Evolutionary conservation across 2,888 invertebrate species (phyloP), one percentile per base, ranked within the genome.

Genomic region (Diarsia dahlii): DNA sequence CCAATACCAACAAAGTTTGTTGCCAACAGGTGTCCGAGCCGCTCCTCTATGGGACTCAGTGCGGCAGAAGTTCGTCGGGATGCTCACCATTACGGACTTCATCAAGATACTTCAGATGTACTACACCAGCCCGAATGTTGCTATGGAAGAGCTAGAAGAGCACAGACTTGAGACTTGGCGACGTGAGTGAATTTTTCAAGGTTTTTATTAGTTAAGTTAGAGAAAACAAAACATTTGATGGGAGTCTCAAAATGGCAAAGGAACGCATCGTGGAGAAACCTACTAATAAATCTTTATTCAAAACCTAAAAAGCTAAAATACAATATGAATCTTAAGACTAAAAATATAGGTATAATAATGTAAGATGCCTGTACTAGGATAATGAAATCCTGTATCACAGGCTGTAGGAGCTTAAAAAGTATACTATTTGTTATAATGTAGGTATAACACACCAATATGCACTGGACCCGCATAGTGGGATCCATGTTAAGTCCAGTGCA

Each of bases 31-130:
- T 78, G 99, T 99, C 8, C 97, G 99, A 91, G 99, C 99, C 63
- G 99, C 99, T 60, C 99, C 99, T 13, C 97, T 99, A 86, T 99
- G 99, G 99, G 99, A 99, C 96, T 98, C 98, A 87, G 97, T 97
- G 83, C 98, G 98, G 90, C 99, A 99, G 94, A 97, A 98, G 94
- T 99, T 99, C 96, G 98, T 99, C 84, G 99, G 99, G 88, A 99
- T 99, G 99, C 97, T 99, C 89, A 99, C 99, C 86, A 99, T 99
- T 91, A 99, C 99, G 73, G 99, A 99, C 96, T 99, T 99, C 95
- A 99, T 99, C 92, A 99, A 99, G 96, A 99, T 99, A 91, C 97
- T 99, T 89, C 98, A 99, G 96, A 99, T 99, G 98, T 99, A 99
- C 97, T 99, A 99, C 97, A 99, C 98, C 91, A 99, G 99, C 90